phyloP scores from a whole-genome alignment of 2,113 vertebrate species.

The Tichodroma muraria region DNA sequence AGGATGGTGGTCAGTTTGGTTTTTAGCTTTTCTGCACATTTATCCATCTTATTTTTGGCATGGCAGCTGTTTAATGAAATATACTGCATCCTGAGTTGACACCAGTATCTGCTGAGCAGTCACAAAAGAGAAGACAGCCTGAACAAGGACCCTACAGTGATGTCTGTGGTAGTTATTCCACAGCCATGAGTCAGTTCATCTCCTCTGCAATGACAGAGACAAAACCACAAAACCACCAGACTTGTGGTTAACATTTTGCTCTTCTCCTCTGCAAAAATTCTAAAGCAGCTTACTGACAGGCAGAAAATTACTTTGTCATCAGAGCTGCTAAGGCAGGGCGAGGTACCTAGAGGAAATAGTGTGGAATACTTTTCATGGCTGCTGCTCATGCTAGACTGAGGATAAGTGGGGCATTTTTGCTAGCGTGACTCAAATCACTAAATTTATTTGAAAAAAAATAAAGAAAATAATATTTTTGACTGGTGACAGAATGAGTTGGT shows the following conservation, averaged over 20 bases:
- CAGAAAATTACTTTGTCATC: background rate
- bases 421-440: background rate
- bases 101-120: background rate
- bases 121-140: background rate
- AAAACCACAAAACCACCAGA: background rate
- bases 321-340: background rate
- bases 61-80: background rate
- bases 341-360: background rate
- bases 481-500: background rate
- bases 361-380: background rate
- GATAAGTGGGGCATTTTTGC: background rate
- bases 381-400: background rate
- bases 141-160: background rate
- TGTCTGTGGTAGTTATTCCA: background rate
- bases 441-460: background rate
- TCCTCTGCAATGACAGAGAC: background rate
- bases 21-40: background rate
- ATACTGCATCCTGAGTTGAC: background rate
- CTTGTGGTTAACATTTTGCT: background rate
- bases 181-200: background rate
- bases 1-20: background rate
- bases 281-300: background rate
- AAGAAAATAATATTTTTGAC: background rate
- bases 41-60: background rate
- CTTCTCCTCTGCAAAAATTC: background rate